phyloP scores from a whole-genome alignment of 2,113 vertebrate species.

The Plecotus auritus region DNA sequence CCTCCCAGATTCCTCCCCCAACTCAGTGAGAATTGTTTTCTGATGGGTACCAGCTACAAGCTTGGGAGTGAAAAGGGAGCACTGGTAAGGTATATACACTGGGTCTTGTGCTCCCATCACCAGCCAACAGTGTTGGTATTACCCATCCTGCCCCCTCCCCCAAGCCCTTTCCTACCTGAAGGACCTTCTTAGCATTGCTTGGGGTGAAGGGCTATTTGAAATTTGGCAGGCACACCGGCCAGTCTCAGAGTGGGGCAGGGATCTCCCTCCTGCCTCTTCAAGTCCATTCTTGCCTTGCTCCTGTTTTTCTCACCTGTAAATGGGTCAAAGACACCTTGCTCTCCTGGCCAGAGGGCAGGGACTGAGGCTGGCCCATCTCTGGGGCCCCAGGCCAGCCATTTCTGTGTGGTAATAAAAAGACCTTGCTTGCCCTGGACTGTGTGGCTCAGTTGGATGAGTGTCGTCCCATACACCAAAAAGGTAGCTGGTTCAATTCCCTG shows the following conservation, averaged over 20 bases:
- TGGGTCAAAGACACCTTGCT: not conserved
- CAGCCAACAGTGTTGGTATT: not conserved
- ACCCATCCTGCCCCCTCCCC: not conserved
- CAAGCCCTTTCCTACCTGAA: not conserved
- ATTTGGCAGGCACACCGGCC: not conserved
- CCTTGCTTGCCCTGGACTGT: not conserved
- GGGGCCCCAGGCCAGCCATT: not conserved
- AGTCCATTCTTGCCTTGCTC: not conserved
- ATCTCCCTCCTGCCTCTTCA: not conserved
- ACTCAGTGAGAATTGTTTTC: not conserved
- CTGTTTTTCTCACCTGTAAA: not conserved
- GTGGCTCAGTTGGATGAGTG: not conserved
- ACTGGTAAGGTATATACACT: accelerated
- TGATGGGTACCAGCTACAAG: too few relatives aligned
- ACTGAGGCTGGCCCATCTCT: not conserved
- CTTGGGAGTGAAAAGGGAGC: not conserved
- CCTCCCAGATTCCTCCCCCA: not conserved
- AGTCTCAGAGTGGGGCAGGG: not conserved
- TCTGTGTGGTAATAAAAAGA: slow-evolving; percentile 28
- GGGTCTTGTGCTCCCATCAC: not conserved
- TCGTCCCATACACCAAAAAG: not conserved
- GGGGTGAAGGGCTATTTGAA: not conserved
- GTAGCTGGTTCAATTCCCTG: not conserved
- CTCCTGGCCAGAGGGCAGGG: not conserved
- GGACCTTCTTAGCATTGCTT: not conserved